Conservation (phyloP, 2,113 vertebrate genomes). For the Lepisosteus osseus region DNA sequence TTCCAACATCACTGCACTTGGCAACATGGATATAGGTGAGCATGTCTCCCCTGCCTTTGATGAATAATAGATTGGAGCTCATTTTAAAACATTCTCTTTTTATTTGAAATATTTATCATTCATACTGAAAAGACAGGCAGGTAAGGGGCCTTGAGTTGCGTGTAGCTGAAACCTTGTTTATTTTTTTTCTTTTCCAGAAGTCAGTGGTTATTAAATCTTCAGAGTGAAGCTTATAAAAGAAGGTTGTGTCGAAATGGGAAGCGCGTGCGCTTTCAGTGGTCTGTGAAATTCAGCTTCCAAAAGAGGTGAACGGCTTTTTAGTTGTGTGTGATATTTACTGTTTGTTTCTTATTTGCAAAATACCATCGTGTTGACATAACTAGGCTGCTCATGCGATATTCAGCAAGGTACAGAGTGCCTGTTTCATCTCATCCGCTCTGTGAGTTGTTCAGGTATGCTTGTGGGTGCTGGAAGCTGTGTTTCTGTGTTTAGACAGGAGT, state of each 20-base stretch:
- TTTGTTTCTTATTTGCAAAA: not conserved
- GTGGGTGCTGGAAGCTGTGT: too few relatives aligned
- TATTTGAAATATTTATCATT: conserved; percentile 60
- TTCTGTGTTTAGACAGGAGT: conserved; percentile 24
- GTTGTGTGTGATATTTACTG: not conserved
- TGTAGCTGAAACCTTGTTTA: conserved; percentile 39
- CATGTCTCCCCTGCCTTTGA: conserved; percentile 46
- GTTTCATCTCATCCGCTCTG: too few relatives aligned
- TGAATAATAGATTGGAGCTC: conserved; percentile 63
- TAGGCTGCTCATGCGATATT: not conserved
- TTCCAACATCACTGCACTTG: conserved; percentile 7
- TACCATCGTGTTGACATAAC: not conserved
- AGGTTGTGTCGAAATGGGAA: conserved; percentile 23
- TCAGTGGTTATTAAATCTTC: conserved; percentile 50
- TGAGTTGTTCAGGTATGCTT: too few relatives aligned
- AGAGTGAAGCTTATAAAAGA: conserved; percentile 49
- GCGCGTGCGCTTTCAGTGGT: too few relatives aligned
- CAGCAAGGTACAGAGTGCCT: not conserved
- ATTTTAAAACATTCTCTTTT: conserved; percentile 53
- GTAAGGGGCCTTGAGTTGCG: conserved; percentile 43
- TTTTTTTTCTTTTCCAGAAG: conserved; percentile 26
- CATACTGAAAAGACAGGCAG: conserved; percentile 48
- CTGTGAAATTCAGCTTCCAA: too few relatives aligned
- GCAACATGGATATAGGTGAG: conserved; percentile 35
- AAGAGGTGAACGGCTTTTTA: not conserved